Conservation (phyloP, 2,797 vertebrate species). For the Aplochiton taeniatus region DNA sequence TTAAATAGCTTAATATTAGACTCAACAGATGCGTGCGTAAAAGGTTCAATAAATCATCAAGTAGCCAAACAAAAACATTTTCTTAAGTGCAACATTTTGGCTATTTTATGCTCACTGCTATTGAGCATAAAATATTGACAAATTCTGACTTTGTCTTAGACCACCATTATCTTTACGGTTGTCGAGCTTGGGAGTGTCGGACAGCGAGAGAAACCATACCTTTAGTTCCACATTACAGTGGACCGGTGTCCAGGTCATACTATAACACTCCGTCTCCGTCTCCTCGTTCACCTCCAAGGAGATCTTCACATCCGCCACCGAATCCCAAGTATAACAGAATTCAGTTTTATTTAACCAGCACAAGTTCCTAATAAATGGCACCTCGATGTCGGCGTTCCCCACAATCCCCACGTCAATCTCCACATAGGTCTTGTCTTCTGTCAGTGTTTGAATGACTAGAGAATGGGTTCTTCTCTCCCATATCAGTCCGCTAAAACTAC, state of each 20-base stretch:
- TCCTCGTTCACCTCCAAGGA: constrained; percentile 75
- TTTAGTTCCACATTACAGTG: constrained; percentile 84
- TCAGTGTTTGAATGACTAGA: constrained; percentile 83
- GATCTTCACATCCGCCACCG: constrained; percentile 83
- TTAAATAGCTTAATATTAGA: too few relatives aligned
- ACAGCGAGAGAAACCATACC: constrained; percentile 67
- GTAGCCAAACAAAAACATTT: too few relatives aligned
- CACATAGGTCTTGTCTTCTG: constrained; percentile 78
- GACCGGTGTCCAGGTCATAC: constrained; percentile 83
- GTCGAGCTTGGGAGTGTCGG: neutral
- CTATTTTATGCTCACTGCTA: too few relatives aligned
- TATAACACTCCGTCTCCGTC: constrained; percentile 84
- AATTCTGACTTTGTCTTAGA: too few relatives aligned
- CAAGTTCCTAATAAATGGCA: constrained; percentile 84
- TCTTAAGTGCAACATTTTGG: too few relatives aligned
- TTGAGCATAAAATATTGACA: too few relatives aligned
- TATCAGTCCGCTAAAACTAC: constrained; percentile 82
- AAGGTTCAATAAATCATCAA: too few relatives aligned
- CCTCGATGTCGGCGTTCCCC: constrained; percentile 76
- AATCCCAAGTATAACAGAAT: constrained; percentile 92
- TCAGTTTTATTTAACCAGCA: constrained; percentile 88
- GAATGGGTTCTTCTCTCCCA: constrained; percentile 87
- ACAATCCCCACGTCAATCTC: constrained; percentile 83
- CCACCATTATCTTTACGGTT: neutral
- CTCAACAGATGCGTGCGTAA: too few relatives aligned